Percentiles rank a stretch among this genome's conserved stretches.
Conservation (phyloP, 2,113 vertebrate species). For the Mus pahari region DNA sequence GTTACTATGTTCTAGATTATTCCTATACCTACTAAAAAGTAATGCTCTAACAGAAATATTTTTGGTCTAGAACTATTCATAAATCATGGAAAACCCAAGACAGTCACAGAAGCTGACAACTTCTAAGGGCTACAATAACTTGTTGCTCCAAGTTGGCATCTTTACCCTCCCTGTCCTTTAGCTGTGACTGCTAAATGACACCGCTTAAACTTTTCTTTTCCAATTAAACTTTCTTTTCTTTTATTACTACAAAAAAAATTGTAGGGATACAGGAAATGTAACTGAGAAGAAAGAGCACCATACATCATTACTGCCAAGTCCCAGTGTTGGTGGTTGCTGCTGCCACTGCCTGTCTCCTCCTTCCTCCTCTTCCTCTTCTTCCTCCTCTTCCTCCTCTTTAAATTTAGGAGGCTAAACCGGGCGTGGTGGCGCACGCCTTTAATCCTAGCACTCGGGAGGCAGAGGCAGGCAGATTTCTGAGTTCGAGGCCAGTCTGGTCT, state of each 20-base stretch:
- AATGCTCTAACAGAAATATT: constrained; percentile 13
- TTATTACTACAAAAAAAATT: constrained; percentile 30
- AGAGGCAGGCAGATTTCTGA: no score
- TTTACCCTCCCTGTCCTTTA: constrained; percentile 17
- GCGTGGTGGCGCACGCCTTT: no score
- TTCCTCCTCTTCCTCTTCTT: not conserved
- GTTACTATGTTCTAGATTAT: constrained; percentile 12
- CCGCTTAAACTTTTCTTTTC: constrained; percentile 9
- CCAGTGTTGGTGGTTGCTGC: not conserved
- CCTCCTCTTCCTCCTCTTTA: not conserved
- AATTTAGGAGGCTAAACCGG: constrained; percentile 22
- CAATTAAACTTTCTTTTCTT: constrained; percentile 25
- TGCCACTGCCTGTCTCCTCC: not conserved
- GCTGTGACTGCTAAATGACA: constrained; percentile 32
- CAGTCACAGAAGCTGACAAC: constrained; percentile 35
- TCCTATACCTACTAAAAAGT: constrained; percentile 16
- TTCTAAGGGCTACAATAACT: constrained; percentile 1
- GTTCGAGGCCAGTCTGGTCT: no score
- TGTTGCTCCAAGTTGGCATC: not conserved
- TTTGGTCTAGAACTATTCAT: constrained; percentile 27
- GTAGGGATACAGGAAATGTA: not conserved
- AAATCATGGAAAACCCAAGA: constrained; percentile 53
- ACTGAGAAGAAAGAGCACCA: constrained; percentile 35
- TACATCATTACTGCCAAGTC: not conserved
- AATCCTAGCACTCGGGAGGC: no score